Base-by-base conservation (phyloP, 2,113 vertebrate species). In the Carlito syrichta region DNA sequence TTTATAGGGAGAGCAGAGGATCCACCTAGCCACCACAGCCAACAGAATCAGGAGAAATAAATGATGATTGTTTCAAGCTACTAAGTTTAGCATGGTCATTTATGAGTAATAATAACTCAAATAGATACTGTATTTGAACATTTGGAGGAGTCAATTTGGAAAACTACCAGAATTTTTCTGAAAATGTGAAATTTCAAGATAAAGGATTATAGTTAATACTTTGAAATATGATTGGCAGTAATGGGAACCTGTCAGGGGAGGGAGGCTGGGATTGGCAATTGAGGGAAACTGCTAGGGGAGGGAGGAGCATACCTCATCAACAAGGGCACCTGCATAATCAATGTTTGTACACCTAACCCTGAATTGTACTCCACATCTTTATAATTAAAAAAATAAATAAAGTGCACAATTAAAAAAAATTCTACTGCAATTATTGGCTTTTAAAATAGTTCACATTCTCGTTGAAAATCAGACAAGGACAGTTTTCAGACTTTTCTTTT, bases 401-500 rank as follows among this genome's bases (percentile, higher is more conserved):
- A n/a, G n/a, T n/a, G n/a, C n/a, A n/a, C n/a, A n/a, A n/a, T n/a
- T n/a, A n/a, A n/a, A n/a, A n/a, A n/a, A 56, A 89, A 76, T 83
- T 60, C 30, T 30, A 60, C 30, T 60, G 35, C 5, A 86, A n/a
- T 38, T 82, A n/a, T 9, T 68, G 40, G 0, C 25, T 60, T 78
- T 78, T 77, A 35, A 82, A 86, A 62, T 35, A 78, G 48, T 92
- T 83, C 52, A 60, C n/a, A 79, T 50, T 91, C 11, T 6, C 6
- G 3, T 38, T 89, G 78, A 93, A 93, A 91, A 88, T 71, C 96
- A 95, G 45, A 76, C 19, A 71, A 84, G 30, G 38, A 60, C 76
- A 8, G 3, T 38, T 79, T 58, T 93, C 48, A 90, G 38, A 50
- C 6, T 50, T 52, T 35, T 58, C n/a, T 43, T 74, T 32, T 3